Conservation (phyloP, 2,113 vertebrate species). For the Chamaetylas fuelleborni region DNA sequence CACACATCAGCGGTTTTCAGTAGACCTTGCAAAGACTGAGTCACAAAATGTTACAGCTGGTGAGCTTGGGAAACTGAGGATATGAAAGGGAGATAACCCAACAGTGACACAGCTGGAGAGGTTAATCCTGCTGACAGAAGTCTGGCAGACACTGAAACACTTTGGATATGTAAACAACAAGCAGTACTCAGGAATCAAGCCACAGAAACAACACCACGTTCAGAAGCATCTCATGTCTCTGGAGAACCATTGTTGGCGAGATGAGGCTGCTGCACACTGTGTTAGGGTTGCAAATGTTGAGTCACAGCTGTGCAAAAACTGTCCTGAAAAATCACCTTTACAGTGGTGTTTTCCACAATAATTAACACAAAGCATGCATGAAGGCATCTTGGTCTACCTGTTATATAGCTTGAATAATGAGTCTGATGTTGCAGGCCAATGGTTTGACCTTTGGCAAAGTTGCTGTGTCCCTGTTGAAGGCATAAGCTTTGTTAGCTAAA, state of each 20-base stretch:
- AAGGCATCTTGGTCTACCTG: not conserved
- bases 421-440: not conserved
- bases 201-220: not conserved
- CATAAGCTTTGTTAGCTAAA: not conserved
- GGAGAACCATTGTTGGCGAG: not conserved
- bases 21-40: not conserved
- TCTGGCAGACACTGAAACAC: not conserved
- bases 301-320: not conserved
- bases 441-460: not conserved
- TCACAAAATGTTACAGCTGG: not conserved
- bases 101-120: not conserved
- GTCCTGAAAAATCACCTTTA: not conserved
- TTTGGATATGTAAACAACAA: not conserved
- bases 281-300: not conserved
- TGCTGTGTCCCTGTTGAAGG: not conserved
- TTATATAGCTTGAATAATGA: not conserved
- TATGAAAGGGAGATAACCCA: not conserved
- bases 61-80: not conserved
- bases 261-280: not conserved
- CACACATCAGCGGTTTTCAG: not conserved
- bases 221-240: not conserved
- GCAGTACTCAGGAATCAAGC: fast-evolving
- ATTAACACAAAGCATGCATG: not conserved
- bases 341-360: not conserved
- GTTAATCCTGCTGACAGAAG: not conserved